Percentiles rank a stretch among this genome's conserved stretches.
Conservation (phyloP, 2,113 vertebrate species). For the Thunnus maccoyii region DNA sequence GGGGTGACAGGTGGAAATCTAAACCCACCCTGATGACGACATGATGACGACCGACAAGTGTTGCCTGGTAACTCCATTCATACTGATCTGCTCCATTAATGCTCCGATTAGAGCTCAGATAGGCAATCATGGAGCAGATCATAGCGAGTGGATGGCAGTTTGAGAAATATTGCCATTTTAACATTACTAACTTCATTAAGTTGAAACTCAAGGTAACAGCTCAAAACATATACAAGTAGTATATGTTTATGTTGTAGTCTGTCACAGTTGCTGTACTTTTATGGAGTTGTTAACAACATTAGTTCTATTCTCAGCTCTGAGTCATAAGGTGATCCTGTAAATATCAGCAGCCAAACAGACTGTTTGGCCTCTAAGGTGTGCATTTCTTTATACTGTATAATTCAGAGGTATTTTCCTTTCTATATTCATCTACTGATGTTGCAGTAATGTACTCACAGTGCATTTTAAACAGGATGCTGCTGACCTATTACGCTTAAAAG, state of each 20-base stretch:
- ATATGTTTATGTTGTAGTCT: slow-evolving; percentile 15
- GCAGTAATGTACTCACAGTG: slow-evolving; percentile 5
- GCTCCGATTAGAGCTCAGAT: slow-evolving; percentile 15
- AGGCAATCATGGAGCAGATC: slow-evolving; percentile 1
- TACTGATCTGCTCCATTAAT: slow-evolving; percentile 24
- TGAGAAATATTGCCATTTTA: background rate
- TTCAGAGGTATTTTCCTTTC: slow-evolving; percentile 42
- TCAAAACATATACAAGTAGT: background rate
- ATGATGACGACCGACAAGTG: background rate
- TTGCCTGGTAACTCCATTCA: slow-evolving; percentile 46
- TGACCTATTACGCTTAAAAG: slow-evolving; percentile 28
- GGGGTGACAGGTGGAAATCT: background rate
- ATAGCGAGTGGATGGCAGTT: slow-evolving; percentile 4
- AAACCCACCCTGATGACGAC: slow-evolving; percentile 2
- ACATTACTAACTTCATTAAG: background rate
- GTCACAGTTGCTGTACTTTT: slow-evolving; percentile 20
- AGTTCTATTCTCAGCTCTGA: slow-evolving; percentile 10
- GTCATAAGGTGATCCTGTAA: slow-evolving; percentile 7
- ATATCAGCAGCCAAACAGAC: slow-evolving; percentile 10
- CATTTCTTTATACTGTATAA: slow-evolving; percentile 19
- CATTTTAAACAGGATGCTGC: slow-evolving; percentile 18
- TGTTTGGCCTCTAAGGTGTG: slow-evolving; percentile 32
- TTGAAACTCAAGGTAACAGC: slow-evolving; percentile 4
- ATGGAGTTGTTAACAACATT: background rate
- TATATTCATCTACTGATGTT: slow-evolving; percentile 18